Evolutionary conservation across 2,113 vertebrate genomes (phyloP), one percentile per base, ranked within the genome.

Genomic region (Campylomormyrus numenius): DNA sequence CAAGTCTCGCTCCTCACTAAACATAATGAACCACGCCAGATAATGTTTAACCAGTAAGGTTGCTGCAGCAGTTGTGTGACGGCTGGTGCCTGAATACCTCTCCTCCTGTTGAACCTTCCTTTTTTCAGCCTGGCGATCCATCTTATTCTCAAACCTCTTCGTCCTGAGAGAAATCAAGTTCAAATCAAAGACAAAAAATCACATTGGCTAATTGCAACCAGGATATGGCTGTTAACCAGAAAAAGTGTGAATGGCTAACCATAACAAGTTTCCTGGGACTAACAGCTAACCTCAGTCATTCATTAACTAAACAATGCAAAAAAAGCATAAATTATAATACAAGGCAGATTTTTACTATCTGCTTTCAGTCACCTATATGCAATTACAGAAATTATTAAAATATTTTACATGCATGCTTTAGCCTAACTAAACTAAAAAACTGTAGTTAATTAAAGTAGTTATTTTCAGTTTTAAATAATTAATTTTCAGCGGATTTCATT

Each of bases 21-120:
- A 27, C 46, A 85, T 27, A 27, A 46, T 85, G 11, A 87, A 27
- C n/a, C 27, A 49, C 49, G 10, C 1, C 48, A 31, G 27, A 52
- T 27, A 5, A 87, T 52, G 42, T 48, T 45, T 46, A 45, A 85
- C 7, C 83, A 11, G 77, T 13, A 85, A 48, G 83, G 45, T 10
- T 48, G 17, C 19, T n/a, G 45, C 24, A 48, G 83, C 39, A 46
- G 83, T 48, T 48, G 39, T 0, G 3, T 35, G 50, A 35, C 2
- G 4, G 5, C 49, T 31, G 74, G 27, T 8, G 39, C 24, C 24
- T 27, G 11, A 24, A 27, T 80, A 89, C 98, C 98, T 96, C 89
- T 98, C 96, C 21, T 98, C 97, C 92, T 99, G 98, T 89, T 97
- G 96, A 35, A 95, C 92, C 84, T 94, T 95, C 48, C 93, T 93